Conservation (phyloP, 2,888 invertebrate genomes). For the Lampropteryx suffumata region DNA sequence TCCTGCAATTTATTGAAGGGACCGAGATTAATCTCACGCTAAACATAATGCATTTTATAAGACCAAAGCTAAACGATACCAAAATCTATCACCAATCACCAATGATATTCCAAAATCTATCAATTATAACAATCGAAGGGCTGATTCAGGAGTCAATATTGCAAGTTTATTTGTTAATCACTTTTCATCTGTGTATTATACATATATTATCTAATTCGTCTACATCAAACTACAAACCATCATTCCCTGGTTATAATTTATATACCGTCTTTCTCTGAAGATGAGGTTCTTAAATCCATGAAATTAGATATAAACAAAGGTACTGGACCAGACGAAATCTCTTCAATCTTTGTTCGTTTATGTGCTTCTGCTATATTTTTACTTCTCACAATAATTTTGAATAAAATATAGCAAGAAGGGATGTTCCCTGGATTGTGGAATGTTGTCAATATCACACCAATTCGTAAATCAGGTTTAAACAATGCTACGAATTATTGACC, state of each 20-base stretch:
- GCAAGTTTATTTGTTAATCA: background rate
- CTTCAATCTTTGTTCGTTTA: background rate
- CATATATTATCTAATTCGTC: no score
- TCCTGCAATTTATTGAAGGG: no score
- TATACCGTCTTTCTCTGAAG: background rate
- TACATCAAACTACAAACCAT: no score
- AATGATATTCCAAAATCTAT: background rate
- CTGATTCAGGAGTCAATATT: background rate
- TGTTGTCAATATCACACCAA: background rate
- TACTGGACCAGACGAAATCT: background rate
- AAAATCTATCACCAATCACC: no score
- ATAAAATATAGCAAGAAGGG: background rate
- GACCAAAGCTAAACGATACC: no score
- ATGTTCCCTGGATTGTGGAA: background rate
- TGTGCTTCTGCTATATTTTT: background rate
- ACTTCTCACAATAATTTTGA: background rate
- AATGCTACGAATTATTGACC: background rate
- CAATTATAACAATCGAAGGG: background rate
- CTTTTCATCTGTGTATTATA: background rate
- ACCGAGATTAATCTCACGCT: no score
- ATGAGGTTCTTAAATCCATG: background rate
- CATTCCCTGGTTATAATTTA: no score
- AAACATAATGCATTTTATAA: no score
- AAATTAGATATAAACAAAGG: background rate
- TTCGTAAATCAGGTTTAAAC: background rate